Base-by-base conservation (phyloP, 2,113 vertebrate species). In the Poicephalus meyeri region DNA sequence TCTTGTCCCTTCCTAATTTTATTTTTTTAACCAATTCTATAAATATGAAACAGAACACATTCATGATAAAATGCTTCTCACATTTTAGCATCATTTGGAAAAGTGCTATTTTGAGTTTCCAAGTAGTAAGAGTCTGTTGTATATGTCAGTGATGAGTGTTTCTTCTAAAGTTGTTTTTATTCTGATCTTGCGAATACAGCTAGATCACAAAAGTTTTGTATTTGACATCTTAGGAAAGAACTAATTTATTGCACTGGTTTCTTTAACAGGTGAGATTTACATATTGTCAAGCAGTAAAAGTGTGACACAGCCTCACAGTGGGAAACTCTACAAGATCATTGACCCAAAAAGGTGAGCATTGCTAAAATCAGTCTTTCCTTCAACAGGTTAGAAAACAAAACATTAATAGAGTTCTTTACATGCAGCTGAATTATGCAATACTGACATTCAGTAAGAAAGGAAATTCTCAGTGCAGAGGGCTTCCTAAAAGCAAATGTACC, bases 251-350 rank as follows among this genome's bases (percentile, higher is more conserved):
- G 29, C 42, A 6, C 74, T 85, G 95, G 49, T 92, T 94, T 96
- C 63, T 97, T 93, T 94, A 91, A 96, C 98, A 99, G 99, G 99
- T 97, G 99, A 99, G 97, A 98, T 99, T 92, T 99, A 99, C 96
- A 98, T 99, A 91, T 97, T 99, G 95, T 98, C 99, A 60, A 99
- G 98, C 96, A 99, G 99, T 98, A 99, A 99, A 98, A 99, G 98
- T 95, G 98, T 99, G 98, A 98, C 98, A 41, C 99, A 99, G 97
- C 98, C 98, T 80, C 98, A 99, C 97, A 99, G 98, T 7, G 99
- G 99, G 95, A 99, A 99, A 96, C 98, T 99, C 95, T 99, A 99
- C 98, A 99, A 99, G 96, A 98, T 99, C 58, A 53, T 99, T 89
- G 99, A 99, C 95, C 99, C 99, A 9, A 99, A 99, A 98, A 99